phyloP scores from a whole-genome alignment of 1,140 invertebrate genomes.

The Aleiodes sp. region DNA sequence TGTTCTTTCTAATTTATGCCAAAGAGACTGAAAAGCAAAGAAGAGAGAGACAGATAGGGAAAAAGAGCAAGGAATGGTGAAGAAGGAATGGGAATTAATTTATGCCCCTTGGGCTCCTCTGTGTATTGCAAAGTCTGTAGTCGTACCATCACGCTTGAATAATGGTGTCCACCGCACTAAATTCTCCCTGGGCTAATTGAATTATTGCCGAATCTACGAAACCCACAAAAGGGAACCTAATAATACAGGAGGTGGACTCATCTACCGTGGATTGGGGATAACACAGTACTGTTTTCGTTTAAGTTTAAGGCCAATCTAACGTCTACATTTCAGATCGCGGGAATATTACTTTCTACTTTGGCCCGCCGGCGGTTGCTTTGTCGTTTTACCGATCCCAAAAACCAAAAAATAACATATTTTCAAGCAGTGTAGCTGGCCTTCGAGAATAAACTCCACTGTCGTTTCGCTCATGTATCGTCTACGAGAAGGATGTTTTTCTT shows the following conservation, averaged over 20 bases:
- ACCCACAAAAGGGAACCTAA: slow-evolving; percentile 35
- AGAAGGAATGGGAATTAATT: slow-evolving; percentile 36
- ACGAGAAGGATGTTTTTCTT: slow-evolving; percentile 30
- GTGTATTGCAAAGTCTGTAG: slow-evolving; percentile 18
- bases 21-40: no score
- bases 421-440: slow-evolving; percentile 13
- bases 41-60: slow-evolving; percentile 15
- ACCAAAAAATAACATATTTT: neutral
- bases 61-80: slow-evolving; percentile 10
- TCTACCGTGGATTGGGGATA: neutral
- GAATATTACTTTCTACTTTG: slow-evolving; percentile 42
- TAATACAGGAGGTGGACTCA: slow-evolving; percentile 21
- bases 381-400: slow-evolving; percentile 36
- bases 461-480: slow-evolving; percentile 10
- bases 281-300: neutral
- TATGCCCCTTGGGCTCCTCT: slow-evolving; percentile 25
- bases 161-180: slow-evolving; percentile 54
- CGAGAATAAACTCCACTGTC: neutral
- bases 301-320: neutral
- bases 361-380: slow-evolving; percentile 35
- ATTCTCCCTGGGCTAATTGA: slow-evolving; percentile 56
- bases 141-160: slow-evolving; percentile 52
- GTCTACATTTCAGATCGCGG: slow-evolving; percentile 31
- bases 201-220: slow-evolving; percentile 55
- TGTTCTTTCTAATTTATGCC: slow-evolving; percentile 60